Base-by-base conservation (phyloP, 2,113 vertebrate genomes). In the Marcusenius ussheri region DNA sequence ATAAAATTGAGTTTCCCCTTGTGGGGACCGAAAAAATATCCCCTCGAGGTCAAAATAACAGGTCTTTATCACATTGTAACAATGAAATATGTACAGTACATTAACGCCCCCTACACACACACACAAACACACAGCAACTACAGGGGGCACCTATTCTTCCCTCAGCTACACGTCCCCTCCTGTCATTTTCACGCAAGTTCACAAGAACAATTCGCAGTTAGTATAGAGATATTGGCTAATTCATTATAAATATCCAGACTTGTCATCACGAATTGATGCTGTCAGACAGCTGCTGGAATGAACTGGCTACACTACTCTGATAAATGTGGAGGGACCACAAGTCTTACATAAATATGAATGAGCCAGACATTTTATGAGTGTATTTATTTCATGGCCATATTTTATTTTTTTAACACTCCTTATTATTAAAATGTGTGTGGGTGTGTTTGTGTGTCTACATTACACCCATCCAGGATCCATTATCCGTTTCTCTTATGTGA, bases 171-270 rank as follows among this genome's bases (percentile, higher is more conserved):
- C 49, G 0, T 17, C 35, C 7, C 77, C 50, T 45, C 31, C 77
- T 74, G 19, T 58, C 35, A 83, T 49, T 53, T 83, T 84, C 45
- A 11, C 10, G 89, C 31, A 84, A 83, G 77, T 84, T 84, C 51
- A 62, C 21, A 45, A 83, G 49, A 89, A 56, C 35, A 56, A 83
- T 21, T 24, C 42, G 35, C 50, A 42, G 35, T 27, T 62, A 45
- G 88, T 74, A 83, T 53, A 89, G 50, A 89, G 80, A 58, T 84
- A 24, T 13, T 24, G 77, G 51, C 45, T 85, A 51, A 89, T 89
- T 89, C 83, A 89, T 89, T 89, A 84, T 84, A 89, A 89, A 89
- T 89, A 89, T 83, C 88, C 83, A 77, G 88, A 35, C 88, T 83
- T 89, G 88, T 89, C 70, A 53, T 89, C 47, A 83, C 1, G 49